Conservation (phyloP, 2,888 invertebrate species). For the Heliconius ethilla region DNA sequence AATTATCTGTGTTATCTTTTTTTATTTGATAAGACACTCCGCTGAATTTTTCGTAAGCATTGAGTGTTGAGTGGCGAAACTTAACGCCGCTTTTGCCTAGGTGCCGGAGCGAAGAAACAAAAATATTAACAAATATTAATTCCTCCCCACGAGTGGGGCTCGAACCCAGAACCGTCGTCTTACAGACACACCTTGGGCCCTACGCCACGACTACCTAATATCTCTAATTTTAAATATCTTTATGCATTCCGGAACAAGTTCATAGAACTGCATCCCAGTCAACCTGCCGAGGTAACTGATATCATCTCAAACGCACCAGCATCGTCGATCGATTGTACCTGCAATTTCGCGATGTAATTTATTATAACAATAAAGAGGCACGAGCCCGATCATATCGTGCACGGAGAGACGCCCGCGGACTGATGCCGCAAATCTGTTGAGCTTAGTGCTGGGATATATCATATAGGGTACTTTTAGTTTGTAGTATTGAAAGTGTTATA, state of each 20-base stretch:
- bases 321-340: constrained; percentile 26
- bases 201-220: too few species aligned
- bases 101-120: too few species aligned
- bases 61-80: too few species aligned
- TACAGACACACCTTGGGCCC: too few species aligned
- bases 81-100: too few species aligned
- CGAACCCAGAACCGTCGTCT: too few species aligned
- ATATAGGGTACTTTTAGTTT: neutral
- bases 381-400: constrained; percentile 19
- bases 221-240: neutral
- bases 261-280: neutral
- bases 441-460: neutral
- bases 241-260: neutral
- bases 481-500: neutral
- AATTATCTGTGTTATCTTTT: neutral
- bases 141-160: too few species aligned
- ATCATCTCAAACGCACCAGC: constrained; percentile 26
- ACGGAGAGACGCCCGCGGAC: constrained; percentile 34
- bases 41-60: too few species aligned
- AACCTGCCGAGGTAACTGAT: constrained; percentile 14
- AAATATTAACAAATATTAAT: too few species aligned
- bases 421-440: constrained; percentile 18
- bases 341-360: constrained; percentile 34
- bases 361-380: constrained; percentile 35
- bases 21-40: too few species aligned